Evolutionary conservation across 2,888 invertebrate genomes (phyloP), one percentile per base, ranked within the genome.

Genomic region (Sympetrum striolatum): DNA sequence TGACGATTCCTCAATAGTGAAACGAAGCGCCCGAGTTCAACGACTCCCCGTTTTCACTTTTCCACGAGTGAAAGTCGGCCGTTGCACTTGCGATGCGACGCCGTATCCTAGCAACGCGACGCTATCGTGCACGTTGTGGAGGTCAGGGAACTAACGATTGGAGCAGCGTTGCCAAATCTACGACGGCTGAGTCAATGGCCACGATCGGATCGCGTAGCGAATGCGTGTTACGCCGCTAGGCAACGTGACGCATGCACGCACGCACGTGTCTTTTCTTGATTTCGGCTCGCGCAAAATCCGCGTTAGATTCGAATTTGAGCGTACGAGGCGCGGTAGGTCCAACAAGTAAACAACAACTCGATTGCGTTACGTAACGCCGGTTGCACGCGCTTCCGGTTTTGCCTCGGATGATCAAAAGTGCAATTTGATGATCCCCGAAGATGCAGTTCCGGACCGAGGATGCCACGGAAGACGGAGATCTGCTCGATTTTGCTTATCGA

Each of bases 61-160:
- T 86, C 86, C 86, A 37, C 37, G 60, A 86, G 86, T 86, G 86
- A 86, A 86, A 86, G 86, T 86, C 86, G 86, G 86, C 60, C 86
- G 86, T 86, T 86, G 86, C 86, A 86, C 86, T 86, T 86, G 58
- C 86, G 58, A 58, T 86, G 86, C 86, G 86, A 64, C 60, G 37
- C n/a, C 58, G 86, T 86, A 86, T 86, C 86, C 86, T 86, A 86
- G 86, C 86, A 86, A 86, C 86, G 86, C 60, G 60, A 86, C 86
- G 86, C 58, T 58, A 37, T 60, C 86, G 86, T 86, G 86, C 86
- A 86, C 86, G 86, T 86, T 86, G 86, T 86, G 86, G 86, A 86
- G 86, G 86, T 86, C 86, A 86, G 86, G 86, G 86, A 86, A 86
- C 86, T 86, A 86, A 86, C 86, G 86, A 86, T 86, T 86, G 86